Conservation (phyloP, 2,797 vertebrate genomes). For the Rhinoraja longicauda region DNA sequence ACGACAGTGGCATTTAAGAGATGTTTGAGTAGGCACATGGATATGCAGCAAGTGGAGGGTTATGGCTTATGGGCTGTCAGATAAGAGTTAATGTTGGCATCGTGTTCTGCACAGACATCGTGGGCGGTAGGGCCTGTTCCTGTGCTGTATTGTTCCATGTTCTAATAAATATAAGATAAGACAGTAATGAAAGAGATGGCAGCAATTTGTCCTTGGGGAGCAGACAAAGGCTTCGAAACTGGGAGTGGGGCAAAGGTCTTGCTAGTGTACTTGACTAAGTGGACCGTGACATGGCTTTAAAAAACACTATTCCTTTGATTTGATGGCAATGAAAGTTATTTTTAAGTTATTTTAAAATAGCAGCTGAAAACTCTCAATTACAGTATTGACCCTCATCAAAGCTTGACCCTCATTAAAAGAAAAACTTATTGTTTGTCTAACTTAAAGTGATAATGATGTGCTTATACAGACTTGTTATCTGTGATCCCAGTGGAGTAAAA, state of each 20-base stretch:
- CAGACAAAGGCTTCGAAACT: not conserved
- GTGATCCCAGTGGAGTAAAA: not conserved
- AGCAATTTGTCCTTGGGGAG: not conserved
- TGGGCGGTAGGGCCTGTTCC: too few relatives aligned
- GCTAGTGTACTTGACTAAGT: not conserved
- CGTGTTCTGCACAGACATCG: too few relatives aligned
- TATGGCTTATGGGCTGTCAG: too few relatives aligned
- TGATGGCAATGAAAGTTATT: not conserved
- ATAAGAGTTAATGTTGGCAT: too few relatives aligned
- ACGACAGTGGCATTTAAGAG: too few relatives aligned
- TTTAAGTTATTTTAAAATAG: not conserved
- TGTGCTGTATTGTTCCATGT: too few relatives aligned
- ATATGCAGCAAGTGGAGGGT: too few relatives aligned
- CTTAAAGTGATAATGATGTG: not conserved
- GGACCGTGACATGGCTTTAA: not conserved
- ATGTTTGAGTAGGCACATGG: too few relatives aligned
- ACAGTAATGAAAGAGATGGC: not conserved
- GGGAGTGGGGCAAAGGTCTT: not conserved
- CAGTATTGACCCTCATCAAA: not conserved
- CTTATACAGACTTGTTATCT: not conserved
- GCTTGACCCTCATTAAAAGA: not conserved
- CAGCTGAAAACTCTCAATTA: not conserved
- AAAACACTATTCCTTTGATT: not conserved
- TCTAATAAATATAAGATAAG: not conserved
- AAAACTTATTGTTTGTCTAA: not conserved